Evolutionary conservation across 2,888 invertebrate genomes (phyloP).

Genomic region (Chrysotoxum bicinctum): DNA sequence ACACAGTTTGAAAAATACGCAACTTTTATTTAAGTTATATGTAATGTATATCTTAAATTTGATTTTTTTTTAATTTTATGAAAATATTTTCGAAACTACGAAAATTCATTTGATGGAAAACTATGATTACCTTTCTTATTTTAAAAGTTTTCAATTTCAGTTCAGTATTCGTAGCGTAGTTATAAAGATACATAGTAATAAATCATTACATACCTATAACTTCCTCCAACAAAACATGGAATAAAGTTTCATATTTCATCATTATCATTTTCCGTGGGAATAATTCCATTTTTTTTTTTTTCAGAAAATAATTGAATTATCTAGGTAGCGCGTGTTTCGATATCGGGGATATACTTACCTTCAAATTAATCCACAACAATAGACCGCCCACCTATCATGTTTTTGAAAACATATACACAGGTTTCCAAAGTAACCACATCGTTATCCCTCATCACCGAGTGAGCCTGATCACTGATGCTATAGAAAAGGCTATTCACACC

Average conservation of each 20-base stretch:
- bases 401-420: constrained; percentile 50
- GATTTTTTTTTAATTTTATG: no score
- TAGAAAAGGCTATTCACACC: constrained; percentile 31
- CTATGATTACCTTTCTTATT: no score
- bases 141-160: no score
- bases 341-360: background rate
- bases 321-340: constrained; percentile 11
- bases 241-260: constrained; percentile 52
- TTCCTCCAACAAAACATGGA: background rate
- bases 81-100: no score
- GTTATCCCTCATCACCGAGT: constrained; percentile 26
- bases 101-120: no score
- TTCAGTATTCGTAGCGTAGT: no score
- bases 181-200: background rate
- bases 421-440: constrained; percentile 59
- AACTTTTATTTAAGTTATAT: no score
- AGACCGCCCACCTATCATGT: constrained; percentile 57
- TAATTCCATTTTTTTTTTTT: constrained; percentile 24
- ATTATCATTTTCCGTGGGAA: constrained; percentile 52
- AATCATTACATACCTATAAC: background rate
- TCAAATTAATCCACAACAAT: constrained; percentile 33
- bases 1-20: no score
- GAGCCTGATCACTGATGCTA: background rate
- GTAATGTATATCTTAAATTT: no score
- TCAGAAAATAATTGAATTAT: constrained; percentile 41